Evolutionary conservation across 30 jellyfish, hydroid and myxozoan species (phyloP), one percentile per base, ranked within the genome.

Genomic region (Mastigias papua): DNA sequence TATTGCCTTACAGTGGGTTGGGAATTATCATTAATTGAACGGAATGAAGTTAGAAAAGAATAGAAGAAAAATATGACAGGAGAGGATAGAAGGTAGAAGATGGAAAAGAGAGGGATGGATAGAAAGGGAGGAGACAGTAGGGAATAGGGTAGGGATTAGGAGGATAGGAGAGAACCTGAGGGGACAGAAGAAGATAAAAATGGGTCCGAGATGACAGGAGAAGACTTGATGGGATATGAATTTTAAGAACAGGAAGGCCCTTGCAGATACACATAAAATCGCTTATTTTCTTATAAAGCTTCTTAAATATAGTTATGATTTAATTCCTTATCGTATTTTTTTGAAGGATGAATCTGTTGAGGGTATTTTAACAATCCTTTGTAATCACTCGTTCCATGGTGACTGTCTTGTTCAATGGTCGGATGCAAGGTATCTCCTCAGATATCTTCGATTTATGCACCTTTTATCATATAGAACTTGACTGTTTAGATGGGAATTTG

Each of bases 301-400:
- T n/a, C n/a, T n/a, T n/a, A n/a, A n/a, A n/a, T n/a, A n/a, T n/a
- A 0, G 27, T 26, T 31, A 0, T 21, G 22, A 20, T 37, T 25
- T 54, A 16, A 54, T 54, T 54, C 67, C 23, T 9, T 15, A 23
- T 27, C 15, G 16, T 25, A 17, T 62, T 19, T 27, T 76, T 74
- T 54, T 77, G 17, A 20, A 93, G 98, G 98, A 93, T 51, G 98
- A 93, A 61, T 89, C 98, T 2, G 97, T 93, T 20, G 98, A 82
- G 37, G 98, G 97, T 26, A 84, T 93, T 31, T 65, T 93, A 37
- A 93, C 98, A 8, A 86, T 93, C 29, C 88, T 93, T 23, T 93
- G 98, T 76, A 89, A 93, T 48, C 98, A 93, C 49, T 93, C 98
- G 20, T 93, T 93, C 61, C 98, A 93, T 48, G 89, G 87, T 23